Conservation (phyloP, 2,888 invertebrate genomes). For the Pomacea canaliculata region DNA sequence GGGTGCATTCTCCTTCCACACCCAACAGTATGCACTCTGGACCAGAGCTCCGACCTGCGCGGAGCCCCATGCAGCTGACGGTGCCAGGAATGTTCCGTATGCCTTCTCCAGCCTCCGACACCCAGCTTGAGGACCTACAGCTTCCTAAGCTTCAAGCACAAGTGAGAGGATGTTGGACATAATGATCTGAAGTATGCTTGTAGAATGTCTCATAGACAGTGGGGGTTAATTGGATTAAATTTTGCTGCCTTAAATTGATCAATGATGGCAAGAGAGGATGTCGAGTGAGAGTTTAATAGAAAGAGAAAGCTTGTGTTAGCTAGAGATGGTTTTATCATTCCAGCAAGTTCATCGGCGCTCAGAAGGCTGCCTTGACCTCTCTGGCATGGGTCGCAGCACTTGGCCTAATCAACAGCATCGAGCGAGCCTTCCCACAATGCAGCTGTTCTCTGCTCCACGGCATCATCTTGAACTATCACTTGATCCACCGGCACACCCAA, state of each 20-base stretch:
- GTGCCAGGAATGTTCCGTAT: constrained; percentile 41
- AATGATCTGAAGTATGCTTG: no score
- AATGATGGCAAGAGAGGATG: not conserved
- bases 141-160: constrained; percentile 27
- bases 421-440: constrained; percentile 55
- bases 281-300: not conserved
- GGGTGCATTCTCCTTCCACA: constrained; percentile 26
- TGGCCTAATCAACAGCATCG: constrained; percentile 47
- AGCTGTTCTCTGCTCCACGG: constrained; percentile 30
- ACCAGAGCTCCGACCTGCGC: constrained; percentile 24
- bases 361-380: constrained; percentile 58
- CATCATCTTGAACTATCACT: constrained; percentile 16
- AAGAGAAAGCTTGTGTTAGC: not conserved
- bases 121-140: constrained; percentile 36
- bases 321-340: constrained; percentile 1
- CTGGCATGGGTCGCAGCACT: constrained; percentile 48
- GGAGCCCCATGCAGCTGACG: constrained; percentile 37
- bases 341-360: constrained; percentile 51
- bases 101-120: constrained; percentile 37
- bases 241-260: not conserved
- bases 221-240: no score
- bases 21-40: constrained; percentile 30
- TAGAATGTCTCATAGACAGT: no score
- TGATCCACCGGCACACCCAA: constrained; percentile 7
- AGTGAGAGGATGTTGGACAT: not conserved